These are phyloP conservation scores for Odontophorus gujanensis DNA, from an alignment of 2,113 vertebrate genomes.

Conservation along the genomic window DNA sequence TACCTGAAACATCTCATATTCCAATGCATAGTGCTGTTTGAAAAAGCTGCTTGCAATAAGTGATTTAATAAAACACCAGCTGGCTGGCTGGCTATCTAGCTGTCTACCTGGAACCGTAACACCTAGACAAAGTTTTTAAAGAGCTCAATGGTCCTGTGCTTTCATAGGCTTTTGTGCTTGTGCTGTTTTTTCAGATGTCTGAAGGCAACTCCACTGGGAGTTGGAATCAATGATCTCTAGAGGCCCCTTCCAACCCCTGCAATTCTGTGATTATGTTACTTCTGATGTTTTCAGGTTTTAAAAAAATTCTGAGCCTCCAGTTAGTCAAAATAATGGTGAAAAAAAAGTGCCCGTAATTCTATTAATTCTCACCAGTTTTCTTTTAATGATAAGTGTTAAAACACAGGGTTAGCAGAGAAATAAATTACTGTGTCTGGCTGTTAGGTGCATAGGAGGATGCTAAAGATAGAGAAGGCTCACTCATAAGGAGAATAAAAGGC, in stretches of 20 bases:
- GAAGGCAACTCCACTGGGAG: slow-evolving; percentile 12
- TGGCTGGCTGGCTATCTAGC: not conserved
- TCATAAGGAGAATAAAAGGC: slow-evolving; percentile 30
- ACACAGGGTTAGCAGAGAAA: slow-evolving; percentile 54
- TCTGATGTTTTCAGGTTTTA: slow-evolving; percentile 32
- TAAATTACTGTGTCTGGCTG: slow-evolving; percentile 46
- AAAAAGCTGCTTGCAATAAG: not conserved
- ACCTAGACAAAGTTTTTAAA: not conserved
- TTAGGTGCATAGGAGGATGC: slow-evolving; percentile 65
- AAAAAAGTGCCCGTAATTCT: slow-evolving; percentile 39
- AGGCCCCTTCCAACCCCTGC: too few species aligned
- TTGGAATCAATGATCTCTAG: too few species aligned
- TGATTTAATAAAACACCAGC: not conserved
- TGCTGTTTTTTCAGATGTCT: slow-evolving; percentile 51
- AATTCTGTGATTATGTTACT: slow-evolving; percentile 18
- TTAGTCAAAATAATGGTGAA: slow-evolving; percentile 43
- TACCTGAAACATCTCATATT: not conserved
- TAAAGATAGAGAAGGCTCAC: slow-evolving; percentile 61
- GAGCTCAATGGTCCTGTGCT: not conserved
- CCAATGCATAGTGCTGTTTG: not conserved
- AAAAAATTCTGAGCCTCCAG: slow-evolving; percentile 51
- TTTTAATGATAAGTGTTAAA: slow-evolving; percentile 23
- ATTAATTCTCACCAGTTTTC: slow-evolving; percentile 44
- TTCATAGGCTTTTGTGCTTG: slow-evolving; percentile 21
- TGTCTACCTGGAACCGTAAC: not conserved